Base-by-base conservation (phyloP, 2,888 invertebrate genomes). In the Ecliptopera silaceata region DNA sequence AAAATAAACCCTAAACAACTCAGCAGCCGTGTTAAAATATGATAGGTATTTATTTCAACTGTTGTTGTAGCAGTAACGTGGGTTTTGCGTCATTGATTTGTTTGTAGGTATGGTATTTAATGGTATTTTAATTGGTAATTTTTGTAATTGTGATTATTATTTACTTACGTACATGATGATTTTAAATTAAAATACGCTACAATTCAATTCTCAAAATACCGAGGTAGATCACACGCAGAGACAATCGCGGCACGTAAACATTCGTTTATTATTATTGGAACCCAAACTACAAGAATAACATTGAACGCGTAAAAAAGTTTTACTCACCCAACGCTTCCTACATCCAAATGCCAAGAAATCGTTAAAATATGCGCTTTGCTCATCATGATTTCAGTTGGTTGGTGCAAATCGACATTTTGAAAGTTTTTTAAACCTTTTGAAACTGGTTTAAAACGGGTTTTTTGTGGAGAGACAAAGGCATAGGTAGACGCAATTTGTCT, bases 401-500 rank as follows among this genome's bases (percentile, higher is more conserved):
- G 43, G 46, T 54, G 59, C 48, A 44, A 44, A 36, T 39, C 32
- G 43, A 18, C 39, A 11, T 34, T 52, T 49, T 49, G 44, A 44
- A 59, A 48, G n/a, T n/a, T n/a, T 4, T 44, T 51, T 49, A 59
- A 57, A 68, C 69, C 69, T 71, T 68, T 74, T 68, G 63, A 66
- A 62, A 69, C 69, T 57, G 63, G 66, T 63, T 64, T 48, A 47
- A 64, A 68, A 58, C 61, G 64, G 57, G 61, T 71, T 70, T 69
- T 70, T 65, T 65, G 61, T 55, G 46, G 52, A 44, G 43, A 58
- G 47, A 43, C 34, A 50, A 62, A 59, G 46, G 6, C 49, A 47
- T 39, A 39, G n/a, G 22, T 47, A 46, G 31, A 52, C n/a, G n/a
- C 56, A 57, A 51, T 56, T 53, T 44, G 56, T 59, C 29, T 49